A percentile compares a stretch with the other conserved stretches of the same genome.
phyloP scores from a whole-genome alignment of 2,797 vertebrate genomes.

The Megaceryle alcyon region DNA sequence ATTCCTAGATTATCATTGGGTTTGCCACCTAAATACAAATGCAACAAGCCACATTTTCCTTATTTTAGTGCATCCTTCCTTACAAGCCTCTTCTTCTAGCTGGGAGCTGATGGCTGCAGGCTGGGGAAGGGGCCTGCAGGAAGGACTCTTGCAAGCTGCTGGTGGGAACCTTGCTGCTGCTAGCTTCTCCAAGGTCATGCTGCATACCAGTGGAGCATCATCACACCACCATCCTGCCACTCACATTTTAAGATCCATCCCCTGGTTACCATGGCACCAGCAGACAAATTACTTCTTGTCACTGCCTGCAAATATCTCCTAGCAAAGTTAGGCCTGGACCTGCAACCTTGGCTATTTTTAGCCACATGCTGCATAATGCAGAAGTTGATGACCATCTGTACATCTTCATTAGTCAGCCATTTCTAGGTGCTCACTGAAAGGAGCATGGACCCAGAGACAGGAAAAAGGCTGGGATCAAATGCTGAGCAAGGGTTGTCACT shows the following conservation, averaged over 20 bases:
- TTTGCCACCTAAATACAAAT: not conserved
- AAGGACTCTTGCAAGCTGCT: not conserved
- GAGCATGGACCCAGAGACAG: not conserved
- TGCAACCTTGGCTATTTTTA: constrained; percentile 75
- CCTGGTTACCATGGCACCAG: constrained; percentile 57
- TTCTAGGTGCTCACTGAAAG: constrained; percentile 11
- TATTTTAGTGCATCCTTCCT: not conserved
- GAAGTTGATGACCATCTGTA: constrained; percentile 51
- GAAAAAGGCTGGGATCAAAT: not conserved
- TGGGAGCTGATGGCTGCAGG: not conserved
- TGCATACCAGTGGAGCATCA: fast-evolving
- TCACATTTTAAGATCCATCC: constrained; percentile 44
- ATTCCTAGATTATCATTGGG: not conserved
- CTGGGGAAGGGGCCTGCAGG: not conserved
- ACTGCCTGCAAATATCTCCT: constrained; percentile 55
- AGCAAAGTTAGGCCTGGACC: constrained; percentile 43
- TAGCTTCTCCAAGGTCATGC: not conserved
- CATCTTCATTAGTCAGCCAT: constrained; percentile 44
- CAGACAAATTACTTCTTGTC: constrained; percentile 57
- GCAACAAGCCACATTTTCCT: not conserved
- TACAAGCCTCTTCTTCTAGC: not conserved
- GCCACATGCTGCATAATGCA: constrained; percentile 46
- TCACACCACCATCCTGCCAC: not conserved
- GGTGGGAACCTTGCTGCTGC: not conserved
- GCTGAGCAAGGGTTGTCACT: not conserved